A percentile compares a stretch with the other conserved stretches of the same genome.
Conservation (phyloP, 1,140 invertebrate species). For the Lepidurus apus region DNA sequence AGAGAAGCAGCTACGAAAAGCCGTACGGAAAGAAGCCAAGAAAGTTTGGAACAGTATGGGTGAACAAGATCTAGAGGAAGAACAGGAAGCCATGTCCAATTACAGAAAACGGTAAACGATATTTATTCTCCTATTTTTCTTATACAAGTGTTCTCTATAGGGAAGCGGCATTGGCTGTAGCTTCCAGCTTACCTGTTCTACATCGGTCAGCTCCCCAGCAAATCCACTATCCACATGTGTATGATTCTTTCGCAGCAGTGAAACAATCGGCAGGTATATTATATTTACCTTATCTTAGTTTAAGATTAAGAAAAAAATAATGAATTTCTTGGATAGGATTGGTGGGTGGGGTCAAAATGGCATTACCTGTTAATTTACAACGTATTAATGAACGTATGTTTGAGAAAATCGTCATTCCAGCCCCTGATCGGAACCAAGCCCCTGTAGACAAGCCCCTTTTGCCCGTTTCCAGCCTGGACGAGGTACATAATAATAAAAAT, state of each 20-base stretch:
- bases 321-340: conserved; percentile 54
- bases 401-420: conserved; percentile 84
- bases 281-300: conserved; percentile 32
- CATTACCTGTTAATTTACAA: conserved; percentile 68
- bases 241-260: conserved; percentile 64
- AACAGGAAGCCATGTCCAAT: conserved; percentile 39
- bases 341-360: conserved; percentile 69
- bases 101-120: conserved; percentile 25
- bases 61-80: conserved; percentile 51
- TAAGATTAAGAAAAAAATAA: conserved; percentile 26
- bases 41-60: conserved; percentile 56
- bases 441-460: conserved; percentile 63
- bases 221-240: conserved; percentile 76
- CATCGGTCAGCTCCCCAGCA: conserved; percentile 44
- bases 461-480: conserved; percentile 67
- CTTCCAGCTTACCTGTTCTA: conserved; percentile 45
- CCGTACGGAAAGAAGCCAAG: conserved; percentile 77
- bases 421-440: conserved; percentile 57
- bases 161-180: conserved; percentile 48
- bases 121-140: background rate
- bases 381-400: conserved; percentile 64
- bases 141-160: conserved; percentile 42
- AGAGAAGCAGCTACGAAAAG: conserved; percentile 73
- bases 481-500: conserved; percentile 49
- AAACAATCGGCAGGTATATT: conserved; percentile 57